These are phyloP conservation scores for human (Homo sapiens) DNA, from an alignment of 2,113 vertebrate genomes.

Conservation along the genomic window DNA sequence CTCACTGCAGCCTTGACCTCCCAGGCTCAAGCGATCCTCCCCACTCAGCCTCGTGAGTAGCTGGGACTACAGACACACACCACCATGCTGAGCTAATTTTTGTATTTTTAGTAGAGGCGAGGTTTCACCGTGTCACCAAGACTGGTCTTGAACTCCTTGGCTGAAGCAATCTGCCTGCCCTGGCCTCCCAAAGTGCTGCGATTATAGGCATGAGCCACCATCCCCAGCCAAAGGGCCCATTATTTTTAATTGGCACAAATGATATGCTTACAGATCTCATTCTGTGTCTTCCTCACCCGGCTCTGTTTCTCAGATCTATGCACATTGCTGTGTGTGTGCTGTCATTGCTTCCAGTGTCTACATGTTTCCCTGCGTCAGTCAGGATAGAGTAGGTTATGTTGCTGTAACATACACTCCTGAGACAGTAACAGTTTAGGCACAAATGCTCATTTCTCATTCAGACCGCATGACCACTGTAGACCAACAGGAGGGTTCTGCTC, in stretches of 20 bases:
- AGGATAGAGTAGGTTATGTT: background rate
- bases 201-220: too few relatives aligned
- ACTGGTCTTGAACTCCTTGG: too few relatives aligned
- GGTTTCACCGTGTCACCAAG: too few relatives aligned
- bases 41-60: too few relatives aligned
- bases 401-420: background rate
- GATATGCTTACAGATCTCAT: background rate
- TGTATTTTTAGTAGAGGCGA: too few relatives aligned
- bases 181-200: too few relatives aligned
- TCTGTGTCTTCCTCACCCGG: background rate
- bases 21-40: too few relatives aligned
- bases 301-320: background rate
- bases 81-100: too few relatives aligned
- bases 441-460: background rate
- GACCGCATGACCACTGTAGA: background rate
- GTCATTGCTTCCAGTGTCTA: background rate
- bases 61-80: too few relatives aligned
- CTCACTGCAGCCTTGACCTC: too few relatives aligned
- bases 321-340: accelerated
- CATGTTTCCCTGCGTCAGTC: background rate
- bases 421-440: background rate
- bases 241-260: background rate
- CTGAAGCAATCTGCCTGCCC: too few relatives aligned
- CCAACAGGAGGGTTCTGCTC: background rate
- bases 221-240: background rate